Evolutionary conservation across 2,797 vertebrate genomes (phyloP).

Genomic region (Semotilus atromaculatus): DNA sequence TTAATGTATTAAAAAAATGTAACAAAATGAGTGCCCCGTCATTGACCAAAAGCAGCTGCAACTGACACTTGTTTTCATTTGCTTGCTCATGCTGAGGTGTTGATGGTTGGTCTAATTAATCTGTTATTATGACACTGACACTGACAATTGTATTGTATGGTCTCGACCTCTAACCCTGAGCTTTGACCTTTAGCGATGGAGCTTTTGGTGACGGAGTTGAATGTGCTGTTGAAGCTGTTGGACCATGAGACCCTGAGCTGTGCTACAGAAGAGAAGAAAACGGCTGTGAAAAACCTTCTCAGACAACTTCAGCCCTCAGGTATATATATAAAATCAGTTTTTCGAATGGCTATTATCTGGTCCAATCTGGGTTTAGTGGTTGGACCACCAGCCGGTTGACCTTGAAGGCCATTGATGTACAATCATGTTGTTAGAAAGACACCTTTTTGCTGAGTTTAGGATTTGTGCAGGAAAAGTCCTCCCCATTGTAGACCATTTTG

Average conservation of each 20-base stretch:
- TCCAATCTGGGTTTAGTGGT: not conserved
- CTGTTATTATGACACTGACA: constrained; percentile 40
- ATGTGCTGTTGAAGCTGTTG: constrained; percentile 89
- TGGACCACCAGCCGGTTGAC: not conserved
- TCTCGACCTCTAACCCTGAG: constrained; percentile 48
- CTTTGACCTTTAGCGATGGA: constrained; percentile 82
- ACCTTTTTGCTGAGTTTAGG: not conserved
- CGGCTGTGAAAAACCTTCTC: constrained; percentile 87
- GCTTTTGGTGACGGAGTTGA: constrained; percentile 90
- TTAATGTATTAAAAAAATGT: not conserved
- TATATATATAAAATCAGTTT: constrained; percentile 50
- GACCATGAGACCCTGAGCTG: constrained; percentile 92
- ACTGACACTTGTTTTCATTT: constrained; percentile 25
- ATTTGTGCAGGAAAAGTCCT: not conserved
- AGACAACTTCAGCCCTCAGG: constrained; percentile 87
- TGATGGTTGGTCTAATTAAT: constrained; percentile 26
- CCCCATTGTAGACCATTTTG: not conserved
- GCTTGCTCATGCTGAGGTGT: not conserved
- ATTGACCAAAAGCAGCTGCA: not conserved
- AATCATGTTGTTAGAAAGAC: not conserved
- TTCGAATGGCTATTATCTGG: not conserved
- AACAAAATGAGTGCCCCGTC: not conserved
- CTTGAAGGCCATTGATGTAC: not conserved
- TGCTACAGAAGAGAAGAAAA: constrained; percentile 90
- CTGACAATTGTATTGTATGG: constrained; percentile 32